Percentiles rank a stretch among this genome's conserved stretches.
These are phyloP conservation scores for Gymnoscopelus braueri DNA, from an alignment of 2,797 vertebrate species.

Conservation along the genomic window DNA sequence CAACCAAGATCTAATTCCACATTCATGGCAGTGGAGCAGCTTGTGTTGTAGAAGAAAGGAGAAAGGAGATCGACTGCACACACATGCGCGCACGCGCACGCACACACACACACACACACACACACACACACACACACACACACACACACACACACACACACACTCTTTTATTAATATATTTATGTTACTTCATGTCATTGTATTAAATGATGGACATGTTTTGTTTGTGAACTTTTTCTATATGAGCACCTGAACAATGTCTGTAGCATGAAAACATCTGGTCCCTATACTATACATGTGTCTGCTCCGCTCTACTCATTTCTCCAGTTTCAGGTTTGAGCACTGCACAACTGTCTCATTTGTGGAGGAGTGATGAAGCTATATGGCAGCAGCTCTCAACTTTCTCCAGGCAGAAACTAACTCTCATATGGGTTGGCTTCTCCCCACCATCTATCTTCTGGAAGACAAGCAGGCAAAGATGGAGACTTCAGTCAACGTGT, in stretches of 20 bases:
- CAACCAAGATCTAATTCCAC: background rate
- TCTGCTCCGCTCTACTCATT: too few species aligned
- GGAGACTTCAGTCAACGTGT: too few species aligned
- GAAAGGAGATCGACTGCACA: too few species aligned
- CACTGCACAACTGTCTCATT: background rate
- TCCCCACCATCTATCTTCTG: too few species aligned
- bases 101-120: background rate
- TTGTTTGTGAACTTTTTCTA: background rate
- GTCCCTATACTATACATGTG: background rate
- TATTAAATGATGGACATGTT: conserved; percentile 1
- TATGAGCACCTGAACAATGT: conserved; percentile 2
- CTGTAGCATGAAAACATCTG: background rate
- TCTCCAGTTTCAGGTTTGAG: background rate
- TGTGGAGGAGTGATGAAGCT: too few species aligned
- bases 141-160: too few species aligned
- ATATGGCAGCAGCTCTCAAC: too few species aligned
- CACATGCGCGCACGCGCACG: too few species aligned
- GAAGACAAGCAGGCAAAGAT: too few species aligned
- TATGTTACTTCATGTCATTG: background rate
- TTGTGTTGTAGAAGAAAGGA: background rate
- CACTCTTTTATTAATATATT: background rate
- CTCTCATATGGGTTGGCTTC: too few species aligned
- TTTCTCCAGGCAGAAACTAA: too few species aligned
- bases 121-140: background rate
- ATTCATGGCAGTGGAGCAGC: background rate